Evolutionary conservation across 2,113 vertebrate species (phyloP).

Genomic region (Echinops telfairi): DNA sequence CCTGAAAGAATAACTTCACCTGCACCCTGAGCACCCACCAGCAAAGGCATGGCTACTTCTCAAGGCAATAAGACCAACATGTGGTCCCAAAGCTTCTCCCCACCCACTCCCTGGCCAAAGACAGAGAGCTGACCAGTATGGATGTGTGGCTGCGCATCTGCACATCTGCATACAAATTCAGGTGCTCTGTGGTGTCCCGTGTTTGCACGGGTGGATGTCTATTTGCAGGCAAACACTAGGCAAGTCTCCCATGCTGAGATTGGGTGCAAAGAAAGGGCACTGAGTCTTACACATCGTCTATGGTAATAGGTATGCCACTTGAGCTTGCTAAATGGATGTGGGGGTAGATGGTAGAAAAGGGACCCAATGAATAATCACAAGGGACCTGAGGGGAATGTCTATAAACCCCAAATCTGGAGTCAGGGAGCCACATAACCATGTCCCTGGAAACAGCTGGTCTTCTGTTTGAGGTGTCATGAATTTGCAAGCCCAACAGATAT

Average conservation of each 20-base stretch:
- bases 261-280: not conserved
- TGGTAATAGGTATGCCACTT: not conserved
- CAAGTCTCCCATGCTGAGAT: not conserved
- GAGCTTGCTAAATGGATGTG: not conserved
- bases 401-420: constrained; percentile 12
- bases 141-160: not conserved
- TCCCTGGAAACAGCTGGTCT: not conserved
- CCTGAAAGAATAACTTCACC: not conserved
- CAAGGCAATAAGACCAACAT: not conserved
- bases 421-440: not conserved
- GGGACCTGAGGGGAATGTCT: constrained; percentile 12
- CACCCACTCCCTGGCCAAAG: not conserved
- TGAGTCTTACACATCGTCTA: not conserved
- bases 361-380: not conserved
- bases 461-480: not conserved
- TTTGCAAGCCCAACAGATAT: not conserved
- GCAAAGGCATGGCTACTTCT: not conserved
- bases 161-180: not conserved
- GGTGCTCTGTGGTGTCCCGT: not conserved
- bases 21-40: not conserved
- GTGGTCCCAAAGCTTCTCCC: not conserved
- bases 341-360: not conserved
- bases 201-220: not conserved
- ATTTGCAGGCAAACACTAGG: not conserved
- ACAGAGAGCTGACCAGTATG: not conserved